Conservation (phyloP, 2,888 invertebrate species). For the Rhingia rostrata region DNA sequence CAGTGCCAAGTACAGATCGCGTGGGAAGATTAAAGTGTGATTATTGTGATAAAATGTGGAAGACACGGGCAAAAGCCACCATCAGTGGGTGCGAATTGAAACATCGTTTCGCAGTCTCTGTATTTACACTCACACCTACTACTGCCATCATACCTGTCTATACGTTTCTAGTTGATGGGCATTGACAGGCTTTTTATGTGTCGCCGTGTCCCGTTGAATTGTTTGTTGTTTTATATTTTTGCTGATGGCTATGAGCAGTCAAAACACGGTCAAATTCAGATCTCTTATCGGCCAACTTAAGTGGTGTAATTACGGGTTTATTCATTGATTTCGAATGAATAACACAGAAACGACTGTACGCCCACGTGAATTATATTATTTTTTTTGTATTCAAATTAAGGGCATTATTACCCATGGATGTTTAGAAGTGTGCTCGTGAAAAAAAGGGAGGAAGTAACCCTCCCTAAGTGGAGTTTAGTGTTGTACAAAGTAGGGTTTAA, state of each 20-base stretch:
- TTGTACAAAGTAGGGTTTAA: constrained; percentile 66
- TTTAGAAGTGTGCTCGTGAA: background rate
- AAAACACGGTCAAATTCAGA: constrained; percentile 40
- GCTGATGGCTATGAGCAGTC: constrained; percentile 25
- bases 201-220: constrained; percentile 7
- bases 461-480: constrained; percentile 71
- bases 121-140: background rate
- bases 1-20: constrained; percentile 71
- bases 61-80: constrained; percentile 30
- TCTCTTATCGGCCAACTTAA: constrained; percentile 65
- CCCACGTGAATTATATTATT: constrained; percentile 38
- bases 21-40: constrained; percentile 73
- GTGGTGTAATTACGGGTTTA: constrained; percentile 66
- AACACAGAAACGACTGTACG: constrained; percentile 43
- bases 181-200: background rate
- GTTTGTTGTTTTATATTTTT: constrained; percentile 28
- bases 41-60: constrained; percentile 66
- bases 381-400: constrained; percentile 29
- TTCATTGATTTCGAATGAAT: constrained; percentile 69
- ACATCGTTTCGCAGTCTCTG: constrained; percentile 52
- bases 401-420: background rate
- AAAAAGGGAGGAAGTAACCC: background rate
- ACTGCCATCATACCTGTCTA: background rate
- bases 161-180: background rate
- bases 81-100: constrained; percentile 63